phyloP scores from a whole-genome alignment of 2,797 vertebrate genomes.

The Ciconia nigra region DNA sequence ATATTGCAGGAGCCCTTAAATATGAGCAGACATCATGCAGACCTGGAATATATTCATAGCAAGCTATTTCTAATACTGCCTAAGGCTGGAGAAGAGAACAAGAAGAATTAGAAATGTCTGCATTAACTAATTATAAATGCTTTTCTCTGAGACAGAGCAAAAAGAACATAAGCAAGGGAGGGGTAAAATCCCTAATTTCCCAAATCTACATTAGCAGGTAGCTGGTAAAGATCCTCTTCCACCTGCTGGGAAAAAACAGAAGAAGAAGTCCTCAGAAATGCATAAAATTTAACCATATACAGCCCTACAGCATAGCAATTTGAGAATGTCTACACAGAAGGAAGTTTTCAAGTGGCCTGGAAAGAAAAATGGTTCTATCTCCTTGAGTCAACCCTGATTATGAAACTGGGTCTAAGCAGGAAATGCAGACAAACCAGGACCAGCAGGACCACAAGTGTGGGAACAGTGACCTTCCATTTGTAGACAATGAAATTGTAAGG shows the following conservation, averaged over 20 bases:
- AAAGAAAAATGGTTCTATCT: background rate
- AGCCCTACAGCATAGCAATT: background rate
- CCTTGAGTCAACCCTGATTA: background rate
- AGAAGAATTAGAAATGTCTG: constrained; percentile 55
- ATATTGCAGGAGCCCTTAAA: constrained; percentile 20
- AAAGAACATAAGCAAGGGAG: background rate
- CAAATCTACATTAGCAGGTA: background rate
- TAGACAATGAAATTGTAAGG: background rate
- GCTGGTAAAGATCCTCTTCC: background rate
- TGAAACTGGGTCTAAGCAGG: background rate
- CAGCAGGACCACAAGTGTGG: background rate
- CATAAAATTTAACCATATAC: background rate
- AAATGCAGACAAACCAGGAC: background rate
- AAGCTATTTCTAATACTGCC: constrained; percentile 57
- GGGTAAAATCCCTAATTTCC: background rate
- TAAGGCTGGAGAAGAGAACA: constrained; percentile 48
- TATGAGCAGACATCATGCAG: constrained; percentile 22
- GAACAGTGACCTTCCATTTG: background rate
- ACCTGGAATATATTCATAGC: constrained; percentile 17
- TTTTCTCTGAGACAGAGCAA: background rate
- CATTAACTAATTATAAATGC: constrained; percentile 24
- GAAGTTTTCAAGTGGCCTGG: background rate
- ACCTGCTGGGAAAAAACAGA: background rate
- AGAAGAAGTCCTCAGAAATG: background rate
- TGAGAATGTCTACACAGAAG: background rate